These are phyloP conservation scores for honey bee (Apis mellifera) DNA, from an alignment of 1,140 invertebrate genomes.

Conservation along the genomic window Amel_HAv3.1 CM009934.2:3271501-3272000, in stretches of 20 bases:
- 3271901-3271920: neutral
- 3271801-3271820: neutral
- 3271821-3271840: neutral
- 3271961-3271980: no score
- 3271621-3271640: neutral
- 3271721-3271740: no score
- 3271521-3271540: slow-evolving; percentile 27
- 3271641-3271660: no score
- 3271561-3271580: neutral
- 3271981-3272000: no score
- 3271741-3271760: no score
- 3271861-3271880: neutral
- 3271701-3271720: no score
- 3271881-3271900: neutral
- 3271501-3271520: slow-evolving; percentile 30
- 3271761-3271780: no score
- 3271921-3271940: neutral
- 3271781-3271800: neutral
- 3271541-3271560: slow-evolving; percentile 18
- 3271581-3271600: neutral
- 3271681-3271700: no score
- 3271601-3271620: neutral
- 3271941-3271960: neutral
- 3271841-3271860: neutral
- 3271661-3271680: no score